Conservation (phyloP, 1,140 invertebrate species). For the Coboldia fuscipes region DNA sequence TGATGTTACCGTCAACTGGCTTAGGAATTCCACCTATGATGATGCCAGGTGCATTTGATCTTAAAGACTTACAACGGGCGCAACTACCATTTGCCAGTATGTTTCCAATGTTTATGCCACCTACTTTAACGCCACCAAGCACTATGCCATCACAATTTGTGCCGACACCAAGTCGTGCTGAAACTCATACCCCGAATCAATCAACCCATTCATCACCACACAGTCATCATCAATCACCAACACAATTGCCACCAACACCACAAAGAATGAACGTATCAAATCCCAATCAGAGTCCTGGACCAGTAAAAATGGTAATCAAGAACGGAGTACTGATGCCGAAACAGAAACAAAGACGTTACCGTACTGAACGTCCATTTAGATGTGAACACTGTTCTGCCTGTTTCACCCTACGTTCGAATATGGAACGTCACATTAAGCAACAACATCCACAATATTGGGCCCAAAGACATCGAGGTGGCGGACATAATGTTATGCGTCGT, state of each 20-base stretch:
- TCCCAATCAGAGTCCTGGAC: constrained; percentile 25
- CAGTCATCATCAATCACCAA: constrained; percentile 1
- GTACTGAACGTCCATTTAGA: constrained; percentile 75
- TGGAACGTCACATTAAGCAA: constrained; percentile 84
- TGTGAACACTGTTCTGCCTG: constrained; percentile 74
- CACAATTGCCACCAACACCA: neutral
- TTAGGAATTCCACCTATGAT: constrained; percentile 30
- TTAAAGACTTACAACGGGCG: constrained; percentile 38
- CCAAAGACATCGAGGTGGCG: constrained; percentile 32
- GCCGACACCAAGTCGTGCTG: neutral
- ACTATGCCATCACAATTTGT: neutral
- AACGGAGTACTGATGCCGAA: constrained; percentile 75
- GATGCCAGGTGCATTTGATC: constrained; percentile 32
- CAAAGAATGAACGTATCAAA: neutral
- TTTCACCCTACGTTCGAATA: constrained; percentile 77
- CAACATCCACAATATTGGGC: constrained; percentile 79
- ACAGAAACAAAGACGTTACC: constrained; percentile 71
- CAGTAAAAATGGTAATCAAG: constrained; percentile 74
- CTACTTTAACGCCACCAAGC: neutral
- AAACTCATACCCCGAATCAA: constrained; percentile 2
- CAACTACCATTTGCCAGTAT: constrained; percentile 34
- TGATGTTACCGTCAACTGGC: constrained; percentile 19
- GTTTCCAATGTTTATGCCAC: constrained; percentile 2
- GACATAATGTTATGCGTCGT: constrained; percentile 17
- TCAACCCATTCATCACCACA: constrained; percentile 2